Conservation (phyloP, 2,888 invertebrate genomes). For the Azorinus chamasolen region DNA sequence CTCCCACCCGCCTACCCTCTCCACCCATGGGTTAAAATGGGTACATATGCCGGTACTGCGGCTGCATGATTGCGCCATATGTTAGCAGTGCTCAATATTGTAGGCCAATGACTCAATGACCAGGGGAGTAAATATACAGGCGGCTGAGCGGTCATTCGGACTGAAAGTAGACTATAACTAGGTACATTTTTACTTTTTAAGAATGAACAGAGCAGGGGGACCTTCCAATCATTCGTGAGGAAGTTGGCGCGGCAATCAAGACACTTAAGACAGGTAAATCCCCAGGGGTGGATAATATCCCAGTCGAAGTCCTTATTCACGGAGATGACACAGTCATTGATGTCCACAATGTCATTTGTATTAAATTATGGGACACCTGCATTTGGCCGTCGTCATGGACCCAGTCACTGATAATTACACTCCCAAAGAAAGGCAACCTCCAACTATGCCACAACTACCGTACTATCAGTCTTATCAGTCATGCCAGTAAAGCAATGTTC, state of each 20-base stretch:
- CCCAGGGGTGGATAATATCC: slow-evolving; percentile 45
- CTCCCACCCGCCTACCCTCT: no score
- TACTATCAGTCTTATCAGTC: slow-evolving; percentile 51
- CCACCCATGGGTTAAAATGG: no score
- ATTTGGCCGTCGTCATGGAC: slow-evolving; percentile 13
- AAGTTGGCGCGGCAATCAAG: slow-evolving; percentile 42
- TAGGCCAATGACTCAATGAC: no score
- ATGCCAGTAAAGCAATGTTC: slow-evolving; percentile 43
- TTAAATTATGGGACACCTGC: slow-evolving; percentile 18
- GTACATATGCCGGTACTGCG: no score
- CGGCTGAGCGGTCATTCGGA: no score
- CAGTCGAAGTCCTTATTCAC: slow-evolving; percentile 34
- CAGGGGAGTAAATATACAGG: no score
- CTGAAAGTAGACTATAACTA: no score
- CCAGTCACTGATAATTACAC: slow-evolving; percentile 25
- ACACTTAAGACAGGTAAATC: slow-evolving; percentile 50
- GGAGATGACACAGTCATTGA: slow-evolving; percentile 9
- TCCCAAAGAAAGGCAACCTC: slow-evolving; percentile 48
- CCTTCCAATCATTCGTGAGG: slow-evolving; percentile 24
- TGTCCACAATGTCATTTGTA: not conserved
- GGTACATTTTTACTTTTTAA: slow-evolving; percentile 38
- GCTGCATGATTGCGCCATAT: no score
- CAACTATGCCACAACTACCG: slow-evolving; percentile 22
- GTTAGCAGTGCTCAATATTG: no score
- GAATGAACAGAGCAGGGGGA: slow-evolving; percentile 15